Percentiles rank a stretch among this genome's conserved stretches.
phyloP scores from a whole-genome alignment of 2,888 invertebrate genomes.

The Limnephilus marmoratus region DNA sequence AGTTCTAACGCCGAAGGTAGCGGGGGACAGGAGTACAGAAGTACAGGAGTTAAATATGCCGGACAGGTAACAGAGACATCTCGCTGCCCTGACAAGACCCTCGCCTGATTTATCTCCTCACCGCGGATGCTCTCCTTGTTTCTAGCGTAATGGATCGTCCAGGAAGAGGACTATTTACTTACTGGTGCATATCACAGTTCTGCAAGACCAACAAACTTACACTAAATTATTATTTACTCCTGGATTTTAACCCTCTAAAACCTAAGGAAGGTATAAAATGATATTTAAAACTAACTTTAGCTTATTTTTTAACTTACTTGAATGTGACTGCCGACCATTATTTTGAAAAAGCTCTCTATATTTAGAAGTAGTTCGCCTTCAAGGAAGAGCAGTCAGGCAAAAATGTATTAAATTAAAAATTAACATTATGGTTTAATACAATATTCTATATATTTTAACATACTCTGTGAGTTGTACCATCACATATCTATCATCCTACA shows the following conservation, averaged over 20 bases:
- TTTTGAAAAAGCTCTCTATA: neutral
- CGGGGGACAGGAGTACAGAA: constrained; percentile 41
- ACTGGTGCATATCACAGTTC: constrained; percentile 15
- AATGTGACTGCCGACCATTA: neutral
- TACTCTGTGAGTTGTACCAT: neutral
- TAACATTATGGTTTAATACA: neutral
- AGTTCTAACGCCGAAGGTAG: constrained; percentile 53
- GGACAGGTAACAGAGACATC: constrained; percentile 65
- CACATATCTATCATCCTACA: neutral
- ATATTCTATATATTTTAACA: no score
- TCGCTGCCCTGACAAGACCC: constrained; percentile 64
- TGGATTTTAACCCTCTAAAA: neutral
- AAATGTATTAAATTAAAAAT: neutral
- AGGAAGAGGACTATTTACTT: constrained; percentile 37
- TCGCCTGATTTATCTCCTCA: constrained; percentile 62
- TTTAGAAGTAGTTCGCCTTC: neutral
- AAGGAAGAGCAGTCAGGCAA: neutral
- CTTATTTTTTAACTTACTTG: no score
- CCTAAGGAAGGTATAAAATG: neutral
- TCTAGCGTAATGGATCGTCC: constrained; percentile 50
- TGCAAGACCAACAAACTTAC: neutral
- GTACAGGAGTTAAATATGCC: constrained; percentile 62
- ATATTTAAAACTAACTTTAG: neutral
- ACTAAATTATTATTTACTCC: neutral
- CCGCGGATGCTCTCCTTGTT: constrained; percentile 53